phyloP scores from a whole-genome alignment of 23 tunicate genomes.

The Phallusia fumigata region DNA sequence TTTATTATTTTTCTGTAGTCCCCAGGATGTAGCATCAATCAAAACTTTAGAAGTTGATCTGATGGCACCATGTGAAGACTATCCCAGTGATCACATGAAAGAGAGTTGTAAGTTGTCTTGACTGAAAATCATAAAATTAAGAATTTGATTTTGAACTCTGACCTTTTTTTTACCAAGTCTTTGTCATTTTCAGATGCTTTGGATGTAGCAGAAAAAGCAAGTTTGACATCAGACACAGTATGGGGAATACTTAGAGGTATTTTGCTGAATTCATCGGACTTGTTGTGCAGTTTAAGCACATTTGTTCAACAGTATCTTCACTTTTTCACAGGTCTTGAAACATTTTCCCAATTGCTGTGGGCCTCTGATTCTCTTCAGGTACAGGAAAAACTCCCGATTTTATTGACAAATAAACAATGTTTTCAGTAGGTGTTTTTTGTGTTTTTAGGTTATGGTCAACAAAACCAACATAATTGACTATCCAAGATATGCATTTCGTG shows the following conservation, averaged over 20 bases:
- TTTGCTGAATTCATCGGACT: neutral
- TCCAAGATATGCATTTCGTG: slow-evolving; percentile 87
- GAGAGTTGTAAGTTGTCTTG: slow-evolving; percentile 48
- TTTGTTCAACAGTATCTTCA: neutral
- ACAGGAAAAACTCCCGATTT: slow-evolving; percentile 34
- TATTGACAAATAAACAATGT: slow-evolving; percentile 30
- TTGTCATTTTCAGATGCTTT: slow-evolving; percentile 59
- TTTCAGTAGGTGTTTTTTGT: too few species aligned
- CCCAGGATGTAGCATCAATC: slow-evolving; percentile 18
- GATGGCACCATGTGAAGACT: slow-evolving; percentile 69
- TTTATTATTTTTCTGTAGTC: slow-evolving; percentile 37
- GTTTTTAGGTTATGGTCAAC: slow-evolving; percentile 65
- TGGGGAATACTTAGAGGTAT: slow-evolving; percentile 96
- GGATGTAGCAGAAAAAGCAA: slow-evolving; percentile 31
- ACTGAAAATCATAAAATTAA: neutral
- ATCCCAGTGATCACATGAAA: slow-evolving; percentile 74
- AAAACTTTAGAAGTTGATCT: slow-evolving; percentile 47
- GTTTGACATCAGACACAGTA: slow-evolving; percentile 54
- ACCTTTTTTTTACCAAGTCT: too few species aligned
- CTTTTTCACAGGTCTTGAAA: slow-evolving; percentile 62
- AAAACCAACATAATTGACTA: slow-evolving; percentile 76
- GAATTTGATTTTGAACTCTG: neutral
- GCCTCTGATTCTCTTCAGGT: slow-evolving; percentile 50
- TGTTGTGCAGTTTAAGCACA: neutral
- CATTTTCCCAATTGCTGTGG: slow-evolving; percentile 80